These are phyloP conservation scores for Saccostrea glomerata DNA, from an alignment of 1,140 invertebrate genomes.

Conservation along the genomic window DNA sequence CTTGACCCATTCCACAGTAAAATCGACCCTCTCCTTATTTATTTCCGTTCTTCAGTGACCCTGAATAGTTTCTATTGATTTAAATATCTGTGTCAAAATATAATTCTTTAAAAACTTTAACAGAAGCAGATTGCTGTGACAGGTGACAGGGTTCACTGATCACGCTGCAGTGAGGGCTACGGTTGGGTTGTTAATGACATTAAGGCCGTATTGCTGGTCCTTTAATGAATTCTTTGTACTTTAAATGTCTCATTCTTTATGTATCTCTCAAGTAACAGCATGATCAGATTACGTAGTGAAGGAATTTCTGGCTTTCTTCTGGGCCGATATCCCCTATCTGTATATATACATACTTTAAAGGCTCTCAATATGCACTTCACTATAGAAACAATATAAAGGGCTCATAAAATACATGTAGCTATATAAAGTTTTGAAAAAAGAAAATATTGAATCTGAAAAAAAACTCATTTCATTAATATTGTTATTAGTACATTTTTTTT, in stretches of 20 bases:
- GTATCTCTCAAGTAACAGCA: not conserved
- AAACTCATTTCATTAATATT: too few species aligned
- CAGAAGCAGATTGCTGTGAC: not conserved
- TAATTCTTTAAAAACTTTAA: not conserved
- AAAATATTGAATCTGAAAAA: too few species aligned
- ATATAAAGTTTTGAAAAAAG: too few species aligned
- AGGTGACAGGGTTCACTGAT: not conserved
- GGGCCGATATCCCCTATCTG: not conserved
- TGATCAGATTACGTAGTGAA: not conserved
- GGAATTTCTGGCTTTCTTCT: not conserved
- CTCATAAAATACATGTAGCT: too few species aligned
- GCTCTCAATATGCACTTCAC: not conserved
- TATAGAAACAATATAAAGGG: too few species aligned
- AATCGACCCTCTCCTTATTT: not conserved
- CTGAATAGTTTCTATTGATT: not conserved
- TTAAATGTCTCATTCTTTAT: not conserved
- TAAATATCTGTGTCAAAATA: not conserved
- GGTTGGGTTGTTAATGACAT: slow-evolving; percentile 1
- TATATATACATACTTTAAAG: not conserved
- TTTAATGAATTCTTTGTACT: not conserved
- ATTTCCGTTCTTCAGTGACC: not conserved
- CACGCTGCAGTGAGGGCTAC: not conserved
- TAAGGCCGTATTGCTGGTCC: not conserved
- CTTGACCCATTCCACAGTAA: not conserved
- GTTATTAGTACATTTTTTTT: too few species aligned